A percentile compares a stretch with the other conserved stretches of the same genome.
These are phyloP conservation scores for Thyatira batis DNA, from an alignment of 2,888 invertebrate genomes.

Conservation along the genomic window DNA sequence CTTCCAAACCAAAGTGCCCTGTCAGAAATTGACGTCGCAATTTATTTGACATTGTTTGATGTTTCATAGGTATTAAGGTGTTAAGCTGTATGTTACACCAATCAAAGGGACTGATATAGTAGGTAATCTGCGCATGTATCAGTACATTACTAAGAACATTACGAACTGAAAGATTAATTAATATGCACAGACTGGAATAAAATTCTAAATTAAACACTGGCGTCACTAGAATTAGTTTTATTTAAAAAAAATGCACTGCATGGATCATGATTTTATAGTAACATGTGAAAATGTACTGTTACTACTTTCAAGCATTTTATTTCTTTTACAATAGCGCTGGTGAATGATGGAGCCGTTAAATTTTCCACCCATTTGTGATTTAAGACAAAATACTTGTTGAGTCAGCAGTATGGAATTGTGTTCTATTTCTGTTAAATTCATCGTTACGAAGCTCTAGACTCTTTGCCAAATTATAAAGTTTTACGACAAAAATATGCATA, in stretches of 20 bases:
- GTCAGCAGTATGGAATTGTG: slow-evolving; percentile 65
- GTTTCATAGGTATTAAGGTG: not conserved
- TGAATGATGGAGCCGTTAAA: not conserved
- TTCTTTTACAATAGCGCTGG: too few species aligned
- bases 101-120: not conserved
- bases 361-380: slow-evolving; percentile 15
- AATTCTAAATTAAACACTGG: not conserved
- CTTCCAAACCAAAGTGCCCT: slow-evolving; percentile 52
- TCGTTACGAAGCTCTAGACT: slow-evolving; percentile 60
- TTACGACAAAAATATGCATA: slow-evolving; percentile 71
- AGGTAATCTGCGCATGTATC: not conserved
- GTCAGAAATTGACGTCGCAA: slow-evolving; percentile 38
- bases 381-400: slow-evolving; percentile 48
- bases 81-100: not conserved
- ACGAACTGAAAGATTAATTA: not conserved
- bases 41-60: slow-evolving; percentile 35
- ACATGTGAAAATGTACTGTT: not conserved
- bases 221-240: not conserved
- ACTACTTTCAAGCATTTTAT: not conserved
- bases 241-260: too few species aligned
- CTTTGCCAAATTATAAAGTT: slow-evolving; percentile 75
- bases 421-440: slow-evolving; percentile 70
- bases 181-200: not conserved
- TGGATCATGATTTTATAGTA: too few species aligned
- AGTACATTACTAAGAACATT: not conserved